These are phyloP conservation scores for Camelus dromedarius DNA, from an alignment of 2,113 vertebrate genomes.

Conservation along the genomic window DNA sequence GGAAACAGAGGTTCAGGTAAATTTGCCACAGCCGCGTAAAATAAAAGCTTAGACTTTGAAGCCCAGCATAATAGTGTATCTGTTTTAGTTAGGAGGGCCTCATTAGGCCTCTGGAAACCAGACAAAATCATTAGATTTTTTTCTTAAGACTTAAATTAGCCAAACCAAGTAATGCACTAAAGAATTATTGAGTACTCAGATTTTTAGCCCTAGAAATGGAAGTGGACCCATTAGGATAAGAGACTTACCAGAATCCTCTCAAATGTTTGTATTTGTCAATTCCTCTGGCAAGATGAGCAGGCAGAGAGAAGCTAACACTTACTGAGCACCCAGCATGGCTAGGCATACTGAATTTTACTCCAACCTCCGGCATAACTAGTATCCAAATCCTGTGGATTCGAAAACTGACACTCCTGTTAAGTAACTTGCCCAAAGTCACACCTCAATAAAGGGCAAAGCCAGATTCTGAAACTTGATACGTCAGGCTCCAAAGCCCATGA, in stretches of 20 bases:
- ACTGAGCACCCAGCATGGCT: not conserved
- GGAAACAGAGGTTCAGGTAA: slow-evolving; percentile 13
- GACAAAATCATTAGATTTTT: slow-evolving; percentile 59
- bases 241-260: slow-evolving; percentile 2
- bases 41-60: slow-evolving; percentile 59
- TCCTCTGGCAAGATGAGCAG: not conserved
- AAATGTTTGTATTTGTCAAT: slow-evolving; percentile 47
- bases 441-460: slow-evolving; percentile 46
- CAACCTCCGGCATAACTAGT: not conserved
- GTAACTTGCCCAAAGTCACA: slow-evolving; percentile 62
- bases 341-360: not conserved
- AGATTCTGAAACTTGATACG: slow-evolving; percentile 45
- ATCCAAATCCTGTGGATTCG: slow-evolving; percentile 37
- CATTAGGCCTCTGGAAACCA: slow-evolving; percentile 49
- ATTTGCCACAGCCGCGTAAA: slow-evolving; percentile 43
- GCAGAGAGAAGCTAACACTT: slow-evolving; percentile 28
- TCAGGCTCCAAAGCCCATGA: not conserved
- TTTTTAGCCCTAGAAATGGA: slow-evolving; percentile 60
- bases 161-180: slow-evolving; percentile 31
- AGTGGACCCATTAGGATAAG: not conserved
- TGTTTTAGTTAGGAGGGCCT: slow-evolving; percentile 23
- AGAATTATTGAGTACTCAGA: not conserved
- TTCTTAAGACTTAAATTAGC: slow-evolving; percentile 49
- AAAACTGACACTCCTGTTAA: slow-evolving; percentile 57
- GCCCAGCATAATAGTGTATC: not conserved